Evolutionary conservation across 2,797 vertebrate genomes (phyloP), one percentile per base, ranked within the genome.

Genomic region (Chiloscyllium punctatum): DNA sequence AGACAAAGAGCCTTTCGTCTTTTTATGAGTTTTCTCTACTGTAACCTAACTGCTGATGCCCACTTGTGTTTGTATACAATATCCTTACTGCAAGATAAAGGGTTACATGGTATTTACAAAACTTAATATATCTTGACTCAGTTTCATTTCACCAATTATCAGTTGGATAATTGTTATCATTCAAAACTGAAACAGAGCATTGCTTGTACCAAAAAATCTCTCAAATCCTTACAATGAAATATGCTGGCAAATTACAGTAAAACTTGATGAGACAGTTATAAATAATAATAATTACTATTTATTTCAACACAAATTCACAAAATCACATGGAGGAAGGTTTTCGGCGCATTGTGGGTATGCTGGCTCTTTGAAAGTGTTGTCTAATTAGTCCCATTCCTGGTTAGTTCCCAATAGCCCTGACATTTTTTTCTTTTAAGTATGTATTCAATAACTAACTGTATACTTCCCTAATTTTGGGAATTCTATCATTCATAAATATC

Each of bases 401-500:
- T 9, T 69, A 5, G 68, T 9, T 69, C 90, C 62, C 8, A 0
- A 69, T 37, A 25, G 66, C 21, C n/a, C 62, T 42, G 90, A 23
- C 68, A 42, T 18, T 68, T 37, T n/a, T 66, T n/a, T n/a, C 88
- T 91, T 66, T 91, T 57, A 91, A 91, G 30, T 62, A 66, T 23
- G 62, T 66, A 21, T n/a, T 18, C 88, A 91, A 66, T 91, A 66
- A 88, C 88, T 57, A n/a, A 69, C 18, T 23, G 33, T 66, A 25
- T 74, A 74, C 68, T 74, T 95, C 27, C 48, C 53, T 33, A 30
- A 91, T 91, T 74, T 95, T 77, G 51, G 48, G 71, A 77, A 27
- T 69, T 77, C 53, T 53, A 95, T 27, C 27, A 95, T 95, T 77
- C 94, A 95, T 95, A 95, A 95, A 53, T 77, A 95, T 74, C 94